Evolutionary conservation across 1,140 invertebrate genomes (phyloP), one percentile per base, ranked within the genome.

Genomic region (Drosophila watanabei): DNA sequence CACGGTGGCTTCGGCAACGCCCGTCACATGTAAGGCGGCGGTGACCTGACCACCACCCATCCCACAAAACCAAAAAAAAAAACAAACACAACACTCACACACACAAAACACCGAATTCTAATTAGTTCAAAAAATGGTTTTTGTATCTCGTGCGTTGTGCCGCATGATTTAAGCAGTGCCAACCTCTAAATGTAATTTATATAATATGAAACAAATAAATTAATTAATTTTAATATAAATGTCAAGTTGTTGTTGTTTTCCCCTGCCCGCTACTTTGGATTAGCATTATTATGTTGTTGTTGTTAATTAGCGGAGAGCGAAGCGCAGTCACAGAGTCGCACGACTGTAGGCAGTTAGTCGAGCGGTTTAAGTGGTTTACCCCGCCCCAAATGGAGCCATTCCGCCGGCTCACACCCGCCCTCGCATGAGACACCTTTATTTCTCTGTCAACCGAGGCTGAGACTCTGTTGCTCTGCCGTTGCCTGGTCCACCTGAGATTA

Each of bases 1-100:
- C 96, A 96, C 61, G 97, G 97, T 64, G 96, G 97, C 61, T 98
- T 99, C 92, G 98, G 98, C 81, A 99, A 99, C 93, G 98, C 97
- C n/a, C 95, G 97, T 89, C 97, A 98, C 92, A 98, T 98, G 97
- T 98, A 96, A 95, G 94, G 7, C 49, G 49, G 24, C 39, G 59
- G 20, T 9, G 30, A 20, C 45, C 11, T n/a, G 37, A 51, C 49
- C 24, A 49, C 51, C 60, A 59, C 43, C 33, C 49, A 60, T 28
- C 37, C 35, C 57, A 58, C 57, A 18, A 54, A 33, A 16, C 35
- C 54, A 57, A 45, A 49, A 18, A 32, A 45, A 49, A 18, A 32
- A 28, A 18, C 28, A 18, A 64, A 63, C 66, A 63, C 58, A 66
- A 60, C 58, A 35, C 39, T 45, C 32, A 66, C 28, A 10, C 57